A percentile compares a stretch with the other conserved stretches of the same genome.
Conservation (phyloP, 1,140 invertebrate species). For the Dreissena polymorpha region DNA sequence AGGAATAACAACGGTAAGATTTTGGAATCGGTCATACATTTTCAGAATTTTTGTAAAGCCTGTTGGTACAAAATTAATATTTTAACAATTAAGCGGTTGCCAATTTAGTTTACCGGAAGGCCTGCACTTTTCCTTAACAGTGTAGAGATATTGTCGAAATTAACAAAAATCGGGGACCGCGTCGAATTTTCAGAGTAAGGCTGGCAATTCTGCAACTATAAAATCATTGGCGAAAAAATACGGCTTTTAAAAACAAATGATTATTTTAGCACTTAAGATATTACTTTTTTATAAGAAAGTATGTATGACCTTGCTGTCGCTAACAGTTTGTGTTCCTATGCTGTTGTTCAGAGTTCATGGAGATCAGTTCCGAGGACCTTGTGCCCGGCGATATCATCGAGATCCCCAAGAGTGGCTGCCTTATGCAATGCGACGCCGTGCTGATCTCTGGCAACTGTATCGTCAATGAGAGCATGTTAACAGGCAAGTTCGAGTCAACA, state of each 20-base stretch:
- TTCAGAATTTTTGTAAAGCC: not conserved
- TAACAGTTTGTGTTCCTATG: not conserved
- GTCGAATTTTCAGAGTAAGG: no score
- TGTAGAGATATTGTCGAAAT: not conserved
- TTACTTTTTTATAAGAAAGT: not conserved
- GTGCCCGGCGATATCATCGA: conserved; percentile 94
- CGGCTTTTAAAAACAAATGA: not conserved
- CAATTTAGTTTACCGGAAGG: not conserved
- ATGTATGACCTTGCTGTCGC: no score
- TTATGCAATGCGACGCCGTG: conserved; percentile 95
- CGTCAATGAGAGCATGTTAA: conserved; percentile 95
- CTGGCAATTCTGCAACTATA: no score
- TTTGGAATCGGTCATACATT: not conserved
- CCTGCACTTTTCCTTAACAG: not conserved
- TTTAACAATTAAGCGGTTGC: not conserved
- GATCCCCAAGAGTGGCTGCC: conserved; percentile 90
- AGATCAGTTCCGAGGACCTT: conserved; percentile 79
- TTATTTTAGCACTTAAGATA: not conserved
- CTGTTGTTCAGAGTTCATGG: conserved; percentile 21
- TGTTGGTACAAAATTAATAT: not conserved
- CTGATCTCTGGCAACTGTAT: conserved; percentile 94
- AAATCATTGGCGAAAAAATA: not conserved
- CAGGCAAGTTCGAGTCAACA: no score
- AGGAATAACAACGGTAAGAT: conserved; percentile 63
- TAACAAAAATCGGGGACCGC: not conserved